Evolutionary conservation across 2,113 vertebrate species (phyloP).

Genomic region (Perca flavescens): DNA sequence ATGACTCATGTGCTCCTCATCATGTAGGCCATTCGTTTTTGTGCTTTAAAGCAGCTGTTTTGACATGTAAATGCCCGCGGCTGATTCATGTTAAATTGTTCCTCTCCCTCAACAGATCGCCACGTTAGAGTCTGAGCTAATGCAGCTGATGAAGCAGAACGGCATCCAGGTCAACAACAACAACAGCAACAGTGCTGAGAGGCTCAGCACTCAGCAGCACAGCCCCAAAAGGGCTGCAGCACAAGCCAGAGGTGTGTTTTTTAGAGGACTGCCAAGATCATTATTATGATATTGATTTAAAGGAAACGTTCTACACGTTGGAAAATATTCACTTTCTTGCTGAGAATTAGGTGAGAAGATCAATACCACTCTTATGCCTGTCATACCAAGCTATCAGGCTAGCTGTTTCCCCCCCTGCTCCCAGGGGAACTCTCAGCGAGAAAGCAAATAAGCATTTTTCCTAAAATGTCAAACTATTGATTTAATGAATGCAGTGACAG

Average conservation of each 20-base stretch:
- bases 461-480: neutral
- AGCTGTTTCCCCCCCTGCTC: neutral
- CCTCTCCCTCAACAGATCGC: conserved; percentile 85
- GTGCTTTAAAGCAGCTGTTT: conserved; percentile 39
- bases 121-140: conserved; percentile 92
- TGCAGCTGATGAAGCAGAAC: conserved; percentile 95
- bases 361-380: neutral
- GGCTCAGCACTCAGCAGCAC: conserved; percentile 77
- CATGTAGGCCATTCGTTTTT: neutral
- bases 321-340: neutral
- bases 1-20: neutral
- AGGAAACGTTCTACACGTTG: neutral
- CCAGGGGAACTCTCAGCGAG: neutral
- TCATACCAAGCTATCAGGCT: neutral
- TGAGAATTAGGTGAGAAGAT: neutral
- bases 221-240: conserved; percentile 80
- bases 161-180: conserved; percentile 97
- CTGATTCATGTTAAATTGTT: conserved; percentile 42
- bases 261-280: neutral
- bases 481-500: neutral
- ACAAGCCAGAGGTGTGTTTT: conserved; percentile 85
- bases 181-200: conserved; percentile 92
- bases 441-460: neutral
- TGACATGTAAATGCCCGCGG: conserved; percentile 1
- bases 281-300: neutral